Evolutionary conservation across 2,888 invertebrate species (phyloP), one percentile per base, ranked within the genome.

Genomic region (Limnephilus marmoratus): DNA sequence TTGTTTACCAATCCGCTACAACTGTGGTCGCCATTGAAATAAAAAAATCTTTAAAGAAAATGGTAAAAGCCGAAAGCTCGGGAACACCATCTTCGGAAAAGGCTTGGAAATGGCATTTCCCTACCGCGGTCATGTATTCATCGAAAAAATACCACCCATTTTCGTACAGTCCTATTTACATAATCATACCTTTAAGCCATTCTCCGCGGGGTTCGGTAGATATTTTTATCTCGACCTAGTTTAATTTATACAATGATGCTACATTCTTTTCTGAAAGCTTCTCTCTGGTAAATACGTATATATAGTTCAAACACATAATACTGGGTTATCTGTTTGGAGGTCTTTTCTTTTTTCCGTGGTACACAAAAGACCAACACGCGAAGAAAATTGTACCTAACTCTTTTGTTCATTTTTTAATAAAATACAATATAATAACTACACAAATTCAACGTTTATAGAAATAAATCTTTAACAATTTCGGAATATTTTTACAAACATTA

Each of bases 181-280:
- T 87, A 87, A 87, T 87, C 87, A 87, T 87, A 49, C 87, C 87
- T 87, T 29, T 87, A 87, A 87, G 87, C 87, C 53, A 31, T 87
- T 53, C 53, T 34, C 31, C 18, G 87, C 37, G 49, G 68, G 45
- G 31, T 87, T 53, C 87, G 7, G 49, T 53, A 53, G 49, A 87
- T 87, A 85, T 87, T 87, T 87, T 68, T 86, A 49, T 86, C 49
- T 45, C 49, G 82, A 34, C 31, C 49, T 37, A 45, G 45, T 86
- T 86, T 45, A 86, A 45, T 86, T 45, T 49, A 86, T 86, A 41
- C 86, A 86, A 13, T 86, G 45, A 49, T 45, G 53, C 68, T 68
- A 68, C 68, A 68, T 68, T 68, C 68, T 68, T 68, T 68, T 68
- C 68, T n/a, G 68, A 68, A 68, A n/a, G 68, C 68, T 68, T 68